Conservation (phyloP, 2,113 vertebrate genomes). For the Pheucticus melanocephalus region DNA sequence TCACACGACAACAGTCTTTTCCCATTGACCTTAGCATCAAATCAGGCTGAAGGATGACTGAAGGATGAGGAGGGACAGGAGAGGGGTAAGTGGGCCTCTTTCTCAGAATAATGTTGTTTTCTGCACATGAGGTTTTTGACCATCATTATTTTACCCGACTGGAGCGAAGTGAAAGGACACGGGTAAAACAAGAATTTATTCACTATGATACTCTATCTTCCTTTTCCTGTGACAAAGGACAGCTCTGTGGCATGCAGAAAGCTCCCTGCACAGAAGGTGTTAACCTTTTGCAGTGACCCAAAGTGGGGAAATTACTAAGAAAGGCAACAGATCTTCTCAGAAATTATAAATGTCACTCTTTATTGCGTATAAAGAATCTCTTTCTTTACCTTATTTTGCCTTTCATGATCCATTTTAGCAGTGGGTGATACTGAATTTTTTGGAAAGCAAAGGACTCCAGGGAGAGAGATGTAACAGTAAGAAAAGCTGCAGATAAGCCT, state of each 20-base stretch:
- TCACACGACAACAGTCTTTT: background rate
- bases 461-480: conserved; percentile 12
- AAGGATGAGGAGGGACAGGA: background rate
- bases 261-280: background rate
- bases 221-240: background rate
- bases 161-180: background rate
- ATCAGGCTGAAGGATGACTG: background rate
- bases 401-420: conserved; percentile 13
- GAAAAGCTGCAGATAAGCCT: conserved; percentile 18
- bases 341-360: background rate
- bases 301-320: conserved; percentile 1
- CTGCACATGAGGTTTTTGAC: background rate
- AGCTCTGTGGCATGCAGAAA: background rate
- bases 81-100: background rate
- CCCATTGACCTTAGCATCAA: background rate
- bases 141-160: background rate
- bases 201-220: background rate
- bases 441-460: conserved; percentile 11
- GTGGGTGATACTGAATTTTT: background rate
- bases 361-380: background rate
- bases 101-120: background rate
- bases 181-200: background rate
- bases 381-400: conserved; percentile 7
- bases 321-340: background rate
- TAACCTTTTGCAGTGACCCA: conserved; percentile 16